These are phyloP conservation scores for Engystomops pustulosus DNA, from an alignment of 2,113 vertebrate genomes.

Conservation along the genomic window DNA sequence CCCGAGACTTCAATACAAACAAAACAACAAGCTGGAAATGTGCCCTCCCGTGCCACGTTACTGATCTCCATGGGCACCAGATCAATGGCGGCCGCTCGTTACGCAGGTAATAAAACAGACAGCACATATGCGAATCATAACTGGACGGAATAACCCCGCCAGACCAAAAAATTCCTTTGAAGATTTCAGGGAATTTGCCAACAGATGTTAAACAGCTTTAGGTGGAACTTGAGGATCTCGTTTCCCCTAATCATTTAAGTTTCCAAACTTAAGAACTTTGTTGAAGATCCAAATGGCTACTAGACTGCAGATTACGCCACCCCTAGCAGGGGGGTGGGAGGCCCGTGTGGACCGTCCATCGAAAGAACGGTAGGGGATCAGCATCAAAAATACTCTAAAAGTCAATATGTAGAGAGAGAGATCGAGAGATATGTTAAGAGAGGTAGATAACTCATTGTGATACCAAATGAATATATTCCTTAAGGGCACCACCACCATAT, in stretches of 20 bases:
- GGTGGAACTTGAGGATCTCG: neutral
- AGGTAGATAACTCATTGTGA: too few relatives aligned
- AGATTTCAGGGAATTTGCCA: slow-evolving; percentile 66
- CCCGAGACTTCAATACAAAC: neutral
- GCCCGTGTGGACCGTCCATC: too few relatives aligned
- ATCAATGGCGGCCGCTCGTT: slow-evolving; percentile 28
- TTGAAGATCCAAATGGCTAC: slow-evolving; percentile 8
- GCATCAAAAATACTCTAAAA: too few relatives aligned
- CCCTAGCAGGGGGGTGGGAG: too few relatives aligned
- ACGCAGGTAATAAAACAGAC: slow-evolving; percentile 59
- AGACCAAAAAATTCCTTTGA: slow-evolving; percentile 67
- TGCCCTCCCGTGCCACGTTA: neutral
- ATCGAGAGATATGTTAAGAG: too few relatives aligned
- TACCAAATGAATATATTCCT: too few relatives aligned
- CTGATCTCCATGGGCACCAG: slow-evolving; percentile 4
- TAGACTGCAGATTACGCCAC: neutral
- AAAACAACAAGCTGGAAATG: slow-evolving; percentile 51
- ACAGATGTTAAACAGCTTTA: slow-evolving; percentile 65
- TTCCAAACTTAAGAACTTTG: slow-evolving; percentile 15
- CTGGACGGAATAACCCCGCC: slow-evolving; percentile 44
- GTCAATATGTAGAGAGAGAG: too few relatives aligned
- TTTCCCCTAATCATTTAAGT: slow-evolving; percentile 46
- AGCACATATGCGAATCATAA: slow-evolving; percentile 45
- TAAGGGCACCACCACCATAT: too few relatives aligned
- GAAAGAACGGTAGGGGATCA: too few relatives aligned